phyloP scores from a whole-genome alignment of 37 sponge, comb jelly and placozoan species.

The Halichondria panicea region DNA sequence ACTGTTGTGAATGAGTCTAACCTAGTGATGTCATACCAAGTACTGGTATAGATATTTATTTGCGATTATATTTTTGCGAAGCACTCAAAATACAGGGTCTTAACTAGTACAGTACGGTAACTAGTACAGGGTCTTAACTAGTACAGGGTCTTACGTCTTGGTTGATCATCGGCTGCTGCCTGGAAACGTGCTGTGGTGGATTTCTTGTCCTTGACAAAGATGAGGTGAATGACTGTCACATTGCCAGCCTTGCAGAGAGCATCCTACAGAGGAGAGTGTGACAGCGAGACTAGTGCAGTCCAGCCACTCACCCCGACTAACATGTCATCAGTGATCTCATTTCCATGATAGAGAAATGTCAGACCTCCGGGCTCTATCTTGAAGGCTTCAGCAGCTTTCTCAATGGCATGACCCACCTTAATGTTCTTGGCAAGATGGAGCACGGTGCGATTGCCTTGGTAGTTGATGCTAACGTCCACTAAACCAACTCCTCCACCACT shows the following conservation, averaged over 20 bases:
- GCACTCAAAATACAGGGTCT: background rate
- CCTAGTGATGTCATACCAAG: background rate
- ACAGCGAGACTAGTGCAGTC: too few species aligned
- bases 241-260: slow-evolving; percentile 3
- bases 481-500: background rate
- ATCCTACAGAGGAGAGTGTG: slow-evolving; percentile 7
- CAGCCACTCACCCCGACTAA: slow-evolving; percentile 10
- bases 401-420: slow-evolving; percentile 18
- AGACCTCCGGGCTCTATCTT: slow-evolving; percentile 13
- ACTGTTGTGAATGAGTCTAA: background rate
- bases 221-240: slow-evolving; percentile 39
- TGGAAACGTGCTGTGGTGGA: background rate
- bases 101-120: too few species aligned
- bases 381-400: slow-evolving; percentile 36
- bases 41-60: background rate
- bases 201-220: background rate
- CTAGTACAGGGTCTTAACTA: too few species aligned
- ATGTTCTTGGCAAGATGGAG: slow-evolving; percentile 15
- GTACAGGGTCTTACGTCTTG: background rate
- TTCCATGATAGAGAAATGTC: slow-evolving; percentile 26
- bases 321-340: slow-evolving; percentile 27
- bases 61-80: background rate
- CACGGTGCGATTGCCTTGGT: background rate
- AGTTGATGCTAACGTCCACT: slow-evolving; percentile 14
- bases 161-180: background rate